Evolutionary conservation across 2,113 vertebrate species (phyloP).

Genomic region (Hymenochirus boettgeri): DNA sequence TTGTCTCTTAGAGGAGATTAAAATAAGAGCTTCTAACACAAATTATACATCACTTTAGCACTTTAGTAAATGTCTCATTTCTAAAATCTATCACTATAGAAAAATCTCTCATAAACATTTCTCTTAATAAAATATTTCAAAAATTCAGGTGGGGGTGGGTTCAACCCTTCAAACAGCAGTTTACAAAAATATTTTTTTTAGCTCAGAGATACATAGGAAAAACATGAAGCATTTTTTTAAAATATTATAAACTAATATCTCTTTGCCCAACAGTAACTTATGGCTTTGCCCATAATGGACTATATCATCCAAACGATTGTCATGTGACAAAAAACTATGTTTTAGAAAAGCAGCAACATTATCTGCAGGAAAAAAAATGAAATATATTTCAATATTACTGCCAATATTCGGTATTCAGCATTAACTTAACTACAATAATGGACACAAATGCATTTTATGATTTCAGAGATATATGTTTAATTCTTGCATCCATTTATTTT

Average conservation of each 20-base stretch:
- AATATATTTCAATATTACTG: conserved; percentile 15
- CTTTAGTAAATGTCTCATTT: neutral
- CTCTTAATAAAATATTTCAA: conserved; percentile 15
- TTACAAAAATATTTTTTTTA: conserved; percentile 32
- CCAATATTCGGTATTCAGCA: neutral
- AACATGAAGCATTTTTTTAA: neutral
- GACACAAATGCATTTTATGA: conserved; percentile 13
- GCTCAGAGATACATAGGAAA: neutral
- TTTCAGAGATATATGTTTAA: conserved; percentile 6
- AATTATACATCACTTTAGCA: conserved; percentile 8
- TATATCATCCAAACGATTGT: conserved; percentile 2
- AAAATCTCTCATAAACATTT: conserved; percentile 18
- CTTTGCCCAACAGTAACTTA: neutral
- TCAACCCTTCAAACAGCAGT: conserved; percentile 22
- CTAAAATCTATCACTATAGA: conserved; percentile 1
- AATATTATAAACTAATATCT: neutral
- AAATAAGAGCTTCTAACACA: conserved; percentile 12
- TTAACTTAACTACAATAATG: conserved; percentile 10
- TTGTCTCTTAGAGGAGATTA: neutral
- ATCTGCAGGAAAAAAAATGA: neutral
- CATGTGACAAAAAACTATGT: neutral
- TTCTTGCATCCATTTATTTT: conserved; percentile 7
- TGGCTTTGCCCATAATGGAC: conserved; percentile 7
- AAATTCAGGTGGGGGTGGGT: neutral
- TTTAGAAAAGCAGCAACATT: conserved; percentile 17